Evolutionary conservation across 2,888 invertebrate genomes (phyloP).

Genomic region (Eumacrocentrus americanus): DNA sequence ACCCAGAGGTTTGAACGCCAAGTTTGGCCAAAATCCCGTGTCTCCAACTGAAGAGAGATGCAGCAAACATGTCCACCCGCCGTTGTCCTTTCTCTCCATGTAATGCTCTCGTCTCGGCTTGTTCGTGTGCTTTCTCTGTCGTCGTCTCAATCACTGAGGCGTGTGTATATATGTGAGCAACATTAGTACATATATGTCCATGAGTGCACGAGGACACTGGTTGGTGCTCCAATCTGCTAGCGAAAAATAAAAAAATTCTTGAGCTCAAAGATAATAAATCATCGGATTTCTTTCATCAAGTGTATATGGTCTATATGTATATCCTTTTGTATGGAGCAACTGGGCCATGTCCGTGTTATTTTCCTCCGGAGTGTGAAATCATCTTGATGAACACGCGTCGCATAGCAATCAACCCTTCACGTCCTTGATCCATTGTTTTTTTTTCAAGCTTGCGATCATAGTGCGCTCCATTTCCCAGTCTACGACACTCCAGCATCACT

Average conservation of each 20-base stretch:
- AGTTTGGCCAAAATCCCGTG: constrained; percentile 36
- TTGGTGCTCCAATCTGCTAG: background rate
- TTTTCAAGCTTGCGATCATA: background rate
- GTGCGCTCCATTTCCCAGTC: background rate
- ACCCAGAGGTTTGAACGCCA: constrained; percentile 30
- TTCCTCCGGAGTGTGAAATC: background rate
- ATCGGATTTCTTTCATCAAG: background rate
- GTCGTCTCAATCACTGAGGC: constrained; percentile 23
- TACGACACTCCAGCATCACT: background rate
- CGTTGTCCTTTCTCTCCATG: constrained; percentile 12
- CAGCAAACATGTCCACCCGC: constrained; percentile 20
- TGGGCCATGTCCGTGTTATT: background rate
- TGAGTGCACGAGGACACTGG: background rate
- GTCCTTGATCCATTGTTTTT: constrained; percentile 12
- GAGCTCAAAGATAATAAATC: background rate
- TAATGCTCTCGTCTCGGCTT: constrained; percentile 17
- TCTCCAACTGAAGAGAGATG: background rate
- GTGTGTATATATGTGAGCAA: constrained; percentile 1
- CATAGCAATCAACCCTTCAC: constrained; percentile 2
- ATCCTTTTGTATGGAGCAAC: background rate
- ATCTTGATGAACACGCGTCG: constrained; percentile 7
- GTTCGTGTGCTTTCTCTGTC: constrained; percentile 25
- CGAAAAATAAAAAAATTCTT: background rate
- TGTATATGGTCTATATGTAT: background rate
- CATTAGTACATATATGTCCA: constrained; percentile 22